Evolutionary conservation across 2,888 invertebrate species (phyloP).

Genomic region (Agonum fuliginosum): DNA sequence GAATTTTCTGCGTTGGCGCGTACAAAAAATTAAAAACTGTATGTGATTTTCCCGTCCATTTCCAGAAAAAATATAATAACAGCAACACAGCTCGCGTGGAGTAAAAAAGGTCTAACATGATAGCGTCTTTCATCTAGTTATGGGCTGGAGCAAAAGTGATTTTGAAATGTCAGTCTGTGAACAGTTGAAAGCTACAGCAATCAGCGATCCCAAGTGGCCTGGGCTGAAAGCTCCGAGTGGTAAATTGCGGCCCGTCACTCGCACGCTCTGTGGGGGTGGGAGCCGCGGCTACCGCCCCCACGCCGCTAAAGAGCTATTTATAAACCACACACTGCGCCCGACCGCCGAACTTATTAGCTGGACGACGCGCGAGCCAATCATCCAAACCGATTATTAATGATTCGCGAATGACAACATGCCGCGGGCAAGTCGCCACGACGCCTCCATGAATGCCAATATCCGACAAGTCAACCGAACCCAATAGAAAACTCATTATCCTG

Average conservation of each 20-base stretch:
- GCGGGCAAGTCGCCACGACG: neutral
- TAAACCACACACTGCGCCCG: slow-evolving; percentile 37
- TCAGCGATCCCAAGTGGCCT: slow-evolving; percentile 60
- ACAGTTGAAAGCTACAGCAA: slow-evolving; percentile 60
- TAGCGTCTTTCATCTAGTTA: slow-evolving; percentile 58
- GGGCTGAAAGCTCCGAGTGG: slow-evolving; percentile 60
- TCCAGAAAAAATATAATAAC: slow-evolving; percentile 45
- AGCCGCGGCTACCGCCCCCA: slow-evolving; percentile 9
- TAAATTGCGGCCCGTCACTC: slow-evolving; percentile 59
- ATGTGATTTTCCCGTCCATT: slow-evolving; percentile 49
- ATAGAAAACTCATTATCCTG: slow-evolving; percentile 14
- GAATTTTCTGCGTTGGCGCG: slow-evolving; percentile 22
- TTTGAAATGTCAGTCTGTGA: slow-evolving; percentile 60
- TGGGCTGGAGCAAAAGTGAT: slow-evolving; percentile 58
- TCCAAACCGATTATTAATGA: slow-evolving; percentile 38
- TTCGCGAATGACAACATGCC: slow-evolving; percentile 29
- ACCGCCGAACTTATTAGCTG: slow-evolving; percentile 42
- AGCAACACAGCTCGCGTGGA: slow-evolving; percentile 41
- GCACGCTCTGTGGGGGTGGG: slow-evolving; percentile 44
- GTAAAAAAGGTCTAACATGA: slow-evolving; percentile 55
- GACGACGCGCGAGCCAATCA: slow-evolving; percentile 25
- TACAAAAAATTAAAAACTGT: slow-evolving; percentile 43
- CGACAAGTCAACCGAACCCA: slow-evolving; percentile 11
- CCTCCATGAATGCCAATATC: slow-evolving; percentile 30
- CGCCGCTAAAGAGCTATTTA: slow-evolving; percentile 45